Conservation (phyloP, 2,888 invertebrate species). For the Drosophila melanosoma region DNA sequence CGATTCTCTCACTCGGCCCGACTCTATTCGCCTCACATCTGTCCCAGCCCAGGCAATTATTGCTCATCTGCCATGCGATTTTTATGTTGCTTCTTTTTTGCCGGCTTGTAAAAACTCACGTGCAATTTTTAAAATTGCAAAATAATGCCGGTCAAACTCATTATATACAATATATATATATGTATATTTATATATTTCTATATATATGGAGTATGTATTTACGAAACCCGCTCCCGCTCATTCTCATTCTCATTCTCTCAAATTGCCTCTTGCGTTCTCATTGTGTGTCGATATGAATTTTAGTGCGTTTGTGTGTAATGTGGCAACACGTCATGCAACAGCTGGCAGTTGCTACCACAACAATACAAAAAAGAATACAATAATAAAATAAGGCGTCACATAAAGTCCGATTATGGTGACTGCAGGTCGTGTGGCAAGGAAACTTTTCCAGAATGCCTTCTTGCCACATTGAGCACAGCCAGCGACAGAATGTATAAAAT, state of each 20-base stretch:
- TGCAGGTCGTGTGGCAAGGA: slow-evolving; percentile 3
- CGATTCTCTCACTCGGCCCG: slow-evolving; percentile 37
- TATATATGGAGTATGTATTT: slow-evolving; percentile 30
- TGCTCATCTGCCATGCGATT: slow-evolving; percentile 24
- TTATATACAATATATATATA: slow-evolving; percentile 45
- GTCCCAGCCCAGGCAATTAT: not conserved
- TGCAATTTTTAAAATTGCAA: slow-evolving; percentile 72
- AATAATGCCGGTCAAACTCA: slow-evolving; percentile 79
- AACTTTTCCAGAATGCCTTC: not conserved
- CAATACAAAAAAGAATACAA: slow-evolving; percentile 28
- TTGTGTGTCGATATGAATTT: not conserved
- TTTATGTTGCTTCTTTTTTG: slow-evolving; percentile 45
- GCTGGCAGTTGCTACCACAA: slow-evolving; percentile 45
- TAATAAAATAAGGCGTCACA: slow-evolving; percentile 5
- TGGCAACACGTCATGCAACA: slow-evolving; percentile 57
- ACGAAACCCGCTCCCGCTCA: slow-evolving; percentile 2
- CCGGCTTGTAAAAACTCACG: slow-evolving; percentile 70
- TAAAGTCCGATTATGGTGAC: slow-evolving; percentile 1
- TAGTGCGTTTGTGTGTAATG: slow-evolving; percentile 5
- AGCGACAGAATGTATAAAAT: not conserved
- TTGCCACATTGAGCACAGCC: not conserved
- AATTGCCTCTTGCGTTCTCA: slow-evolving; percentile 1
- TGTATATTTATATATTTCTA: not conserved
- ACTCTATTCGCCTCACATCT: slow-evolving; percentile 10
- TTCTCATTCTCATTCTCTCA: not conserved